A percentile compares a stretch with the other conserved stretches of the same genome.
phyloP scores from a whole-genome alignment of 2,797 vertebrate species.

The Myotis pilosus region DNA sequence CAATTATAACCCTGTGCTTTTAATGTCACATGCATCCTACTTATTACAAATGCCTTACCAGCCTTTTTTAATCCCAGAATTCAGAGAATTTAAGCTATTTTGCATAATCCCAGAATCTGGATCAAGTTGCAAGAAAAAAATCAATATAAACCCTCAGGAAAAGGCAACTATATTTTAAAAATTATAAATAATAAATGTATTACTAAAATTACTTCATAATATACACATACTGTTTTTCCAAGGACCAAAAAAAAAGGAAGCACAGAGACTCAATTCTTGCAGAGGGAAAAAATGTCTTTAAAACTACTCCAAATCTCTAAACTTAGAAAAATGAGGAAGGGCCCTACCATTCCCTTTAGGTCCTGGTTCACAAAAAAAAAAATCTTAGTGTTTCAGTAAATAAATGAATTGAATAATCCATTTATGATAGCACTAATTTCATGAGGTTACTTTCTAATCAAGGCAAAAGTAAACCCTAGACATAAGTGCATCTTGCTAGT shows the following conservation, averaged over 20 bases:
- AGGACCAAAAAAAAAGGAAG: slow-evolving; percentile 15
- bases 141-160: slow-evolving; percentile 49
- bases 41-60: slow-evolving; percentile 54
- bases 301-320: slow-evolving; percentile 25
- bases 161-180: slow-evolving; percentile 55
- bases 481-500: slow-evolving; percentile 75
- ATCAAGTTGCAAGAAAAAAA: slow-evolving; percentile 63
- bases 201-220: slow-evolving; percentile 60
- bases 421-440: slow-evolving; percentile 76
- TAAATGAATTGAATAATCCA: slow-evolving; percentile 72
- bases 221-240: slow-evolving; percentile 50
- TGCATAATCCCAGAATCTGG: slow-evolving; percentile 19
- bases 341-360: not conserved
- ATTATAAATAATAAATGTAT: slow-evolving; percentile 65
- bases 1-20: slow-evolving; percentile 35
- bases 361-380: slow-evolving; percentile 15
- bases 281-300: not conserved
- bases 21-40: slow-evolving; percentile 25
- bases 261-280: slow-evolving; percentile 34
- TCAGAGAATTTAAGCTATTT: slow-evolving; percentile 47
- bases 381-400: slow-evolving; percentile 39
- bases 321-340: slow-evolving; percentile 29
- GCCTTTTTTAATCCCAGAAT: slow-evolving; percentile 23
- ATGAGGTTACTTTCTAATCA: slow-evolving; percentile 74
- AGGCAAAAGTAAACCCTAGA: slow-evolving; percentile 78